Evolutionary conservation across 2,113 vertebrate species (phyloP), one percentile per base, ranked within the genome.

Genomic region (Todiramphus chloris): DNA sequence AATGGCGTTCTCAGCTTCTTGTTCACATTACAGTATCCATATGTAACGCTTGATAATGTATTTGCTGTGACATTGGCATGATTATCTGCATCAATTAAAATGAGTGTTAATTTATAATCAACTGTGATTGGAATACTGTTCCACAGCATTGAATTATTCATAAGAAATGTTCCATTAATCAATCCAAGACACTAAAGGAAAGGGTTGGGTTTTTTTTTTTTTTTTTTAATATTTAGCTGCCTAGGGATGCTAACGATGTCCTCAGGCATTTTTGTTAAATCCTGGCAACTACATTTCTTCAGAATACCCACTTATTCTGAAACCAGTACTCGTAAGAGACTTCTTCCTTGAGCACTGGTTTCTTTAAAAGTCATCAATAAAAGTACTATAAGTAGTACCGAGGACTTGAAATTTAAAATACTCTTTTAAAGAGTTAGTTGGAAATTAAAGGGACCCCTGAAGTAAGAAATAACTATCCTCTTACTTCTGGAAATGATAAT

Each of bases 61-160:
- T 97, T 96, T 94, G 72, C 85, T 72, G 43, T 89, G 92, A 83
- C 68, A 67, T 60, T 78, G 93, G 46, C 76, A 72, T 17, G 28
- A 78, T 90, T 88, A 83, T 89, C 83, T 95, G 51, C 68, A 72
- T 81, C 85, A 86, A 30, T 89, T 94, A 92, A 95, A 96, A 74
- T 55, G 25, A 86, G 35, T 56, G 67, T 78, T 93, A 67, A 90
- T 94, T 88, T 90, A 63, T 81, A 90, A 86, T 90, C 83, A 90
- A 0, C 68, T 92, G 51, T 87, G 88, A 93, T 75, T 90, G 83
- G 68, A 94, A 83, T 74, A 51, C 39, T 67, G 46, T 75, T 92
- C 55, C 37, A 60, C 6, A 11, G 63, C 60, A 90, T n/a, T 90
- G 92, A 93, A 70, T 90, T 93, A 92, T 70, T 88, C 63, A 51